Percentiles rank a stretch among this genome's conserved stretches.
These are phyloP conservation scores for Mesitornis unicolor DNA, from an alignment of 2,113 vertebrate genomes.

Conservation along the genomic window DNA sequence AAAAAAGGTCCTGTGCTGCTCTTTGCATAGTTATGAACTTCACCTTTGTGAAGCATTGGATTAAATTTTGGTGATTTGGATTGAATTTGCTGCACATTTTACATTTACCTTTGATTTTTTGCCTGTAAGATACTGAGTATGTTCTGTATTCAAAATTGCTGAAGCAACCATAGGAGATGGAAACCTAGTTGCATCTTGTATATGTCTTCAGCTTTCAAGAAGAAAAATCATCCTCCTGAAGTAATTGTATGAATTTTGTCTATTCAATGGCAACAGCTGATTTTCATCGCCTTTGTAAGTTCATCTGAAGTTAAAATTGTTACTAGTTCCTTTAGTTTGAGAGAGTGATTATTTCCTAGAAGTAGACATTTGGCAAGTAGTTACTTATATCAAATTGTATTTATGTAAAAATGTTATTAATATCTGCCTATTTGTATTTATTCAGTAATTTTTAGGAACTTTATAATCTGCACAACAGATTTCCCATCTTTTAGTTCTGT, in stretches of 20 bases:
- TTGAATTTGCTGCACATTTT: not conserved
- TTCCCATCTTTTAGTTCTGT: not conserved
- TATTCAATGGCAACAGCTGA: not conserved
- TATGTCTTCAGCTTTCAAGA: not conserved
- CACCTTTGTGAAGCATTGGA: not conserved
- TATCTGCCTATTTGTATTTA: not conserved
- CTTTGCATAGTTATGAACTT: not conserved
- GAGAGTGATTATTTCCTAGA: not conserved
- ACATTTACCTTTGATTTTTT: not conserved
- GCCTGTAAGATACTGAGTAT: not conserved
- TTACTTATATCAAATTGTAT: not conserved
- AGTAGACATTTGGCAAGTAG: not conserved
- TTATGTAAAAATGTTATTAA: not conserved
- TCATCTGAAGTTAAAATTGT: not conserved
- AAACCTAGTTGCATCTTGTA: not conserved
- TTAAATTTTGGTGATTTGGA: not conserved
- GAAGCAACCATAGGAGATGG: not conserved
- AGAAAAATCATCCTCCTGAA: not conserved
- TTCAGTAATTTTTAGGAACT: not conserved
- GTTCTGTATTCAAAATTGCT: not conserved
- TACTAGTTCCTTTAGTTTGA: slow-evolving; percentile 8
- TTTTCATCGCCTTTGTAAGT: not conserved
- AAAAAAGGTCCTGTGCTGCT: not conserved
- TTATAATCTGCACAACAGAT: not conserved
- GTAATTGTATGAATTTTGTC: not conserved